Conservation (phyloP, 2,888 invertebrate genomes). For the Alcis repandata region DNA sequence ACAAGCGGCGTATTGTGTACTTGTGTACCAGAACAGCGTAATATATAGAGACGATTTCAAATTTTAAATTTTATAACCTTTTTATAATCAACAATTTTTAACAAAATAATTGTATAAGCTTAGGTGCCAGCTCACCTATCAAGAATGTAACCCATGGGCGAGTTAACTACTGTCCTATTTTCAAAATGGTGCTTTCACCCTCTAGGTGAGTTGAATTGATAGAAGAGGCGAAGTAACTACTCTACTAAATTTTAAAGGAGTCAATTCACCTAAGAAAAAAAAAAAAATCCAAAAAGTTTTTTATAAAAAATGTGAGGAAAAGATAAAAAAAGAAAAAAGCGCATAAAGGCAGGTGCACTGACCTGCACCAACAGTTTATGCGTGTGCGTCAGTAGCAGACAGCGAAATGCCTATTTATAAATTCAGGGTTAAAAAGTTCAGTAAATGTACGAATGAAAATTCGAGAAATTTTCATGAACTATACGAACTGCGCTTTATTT, state of each 20-base stretch:
- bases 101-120: no score
- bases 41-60: slow-evolving; percentile 39
- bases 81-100: no score
- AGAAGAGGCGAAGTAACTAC: no score
- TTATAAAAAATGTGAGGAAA: neutral
- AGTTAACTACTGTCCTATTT: no score
- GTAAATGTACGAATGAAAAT: slow-evolving; percentile 24
- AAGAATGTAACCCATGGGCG: no score
- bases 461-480: slow-evolving; percentile 4
- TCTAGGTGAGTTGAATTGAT: no score
- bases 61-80: no score
- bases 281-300: no score
- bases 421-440: slow-evolving; percentile 34
- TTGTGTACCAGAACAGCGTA: slow-evolving; percentile 51
- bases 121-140: no score
- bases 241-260: no score
- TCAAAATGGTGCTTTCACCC: no score
- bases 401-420: slow-evolving; percentile 36
- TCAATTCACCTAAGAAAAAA: no score
- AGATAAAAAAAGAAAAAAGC: neutral
- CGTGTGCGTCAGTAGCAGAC: slow-evolving; percentile 20
- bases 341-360: slow-evolving; percentile 8
- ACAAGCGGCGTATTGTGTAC: slow-evolving; percentile 63
- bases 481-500: neutral
- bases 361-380: slow-evolving; percentile 22